Percentiles rank a stretch among this genome's conserved stretches.
Conservation (phyloP, 2,797 vertebrate species). For the Acanthornis magna region DNA sequence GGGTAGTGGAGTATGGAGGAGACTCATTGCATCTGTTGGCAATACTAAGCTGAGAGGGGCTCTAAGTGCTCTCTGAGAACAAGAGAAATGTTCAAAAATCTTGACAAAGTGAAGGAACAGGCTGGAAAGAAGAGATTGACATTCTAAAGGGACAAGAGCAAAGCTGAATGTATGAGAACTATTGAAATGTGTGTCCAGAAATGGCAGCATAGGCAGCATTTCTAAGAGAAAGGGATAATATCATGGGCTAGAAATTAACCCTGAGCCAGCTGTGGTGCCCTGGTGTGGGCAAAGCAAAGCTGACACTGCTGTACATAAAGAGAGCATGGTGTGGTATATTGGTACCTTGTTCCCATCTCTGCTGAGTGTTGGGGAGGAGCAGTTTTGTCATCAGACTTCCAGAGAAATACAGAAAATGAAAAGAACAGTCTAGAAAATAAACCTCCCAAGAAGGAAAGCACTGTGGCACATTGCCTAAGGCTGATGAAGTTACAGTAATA, state of each 20-base stretch:
- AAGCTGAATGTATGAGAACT: background rate
- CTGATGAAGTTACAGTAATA: background rate
- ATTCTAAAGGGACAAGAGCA: background rate
- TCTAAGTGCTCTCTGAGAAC: slow-evolving; percentile 10
- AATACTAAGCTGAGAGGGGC: background rate
- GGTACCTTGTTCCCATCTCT: background rate
- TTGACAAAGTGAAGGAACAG: background rate
- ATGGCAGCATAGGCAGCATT: background rate
- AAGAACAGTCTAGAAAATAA: background rate
- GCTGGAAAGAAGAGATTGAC: background rate
- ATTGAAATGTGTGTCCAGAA: background rate
- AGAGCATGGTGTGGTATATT: background rate
- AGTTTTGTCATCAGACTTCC: background rate
- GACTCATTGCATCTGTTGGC: background rate
- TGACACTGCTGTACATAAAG: rapidly evolving
- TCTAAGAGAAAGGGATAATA: background rate
- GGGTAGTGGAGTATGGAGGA: background rate
- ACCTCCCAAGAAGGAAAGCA: background rate
- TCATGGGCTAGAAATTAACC: background rate
- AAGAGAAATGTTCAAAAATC: background rate
- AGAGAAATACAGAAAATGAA: background rate
- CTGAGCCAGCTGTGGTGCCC: background rate
- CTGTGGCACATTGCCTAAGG: background rate
- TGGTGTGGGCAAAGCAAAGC: background rate
- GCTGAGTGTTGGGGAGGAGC: background rate